Conservation (phyloP, 2,113 vertebrate species). For the Onychostruthus taczanowskii region DNA sequence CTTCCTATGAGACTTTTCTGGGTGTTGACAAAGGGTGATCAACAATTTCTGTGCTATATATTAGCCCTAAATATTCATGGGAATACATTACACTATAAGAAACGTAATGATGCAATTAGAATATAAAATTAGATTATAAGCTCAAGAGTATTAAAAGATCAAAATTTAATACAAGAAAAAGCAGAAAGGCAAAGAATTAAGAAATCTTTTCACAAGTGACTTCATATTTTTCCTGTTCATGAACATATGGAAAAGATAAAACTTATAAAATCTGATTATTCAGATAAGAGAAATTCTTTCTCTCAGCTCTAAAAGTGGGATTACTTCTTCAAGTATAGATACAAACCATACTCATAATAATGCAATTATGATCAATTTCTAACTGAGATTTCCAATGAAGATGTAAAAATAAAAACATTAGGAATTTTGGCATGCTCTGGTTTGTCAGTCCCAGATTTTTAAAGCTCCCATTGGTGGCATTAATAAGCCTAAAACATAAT, state of each 20-base stretch:
- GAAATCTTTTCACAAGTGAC: background rate
- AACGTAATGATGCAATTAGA: background rate
- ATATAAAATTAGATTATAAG: background rate
- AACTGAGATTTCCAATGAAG: background rate
- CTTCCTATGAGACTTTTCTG: background rate
- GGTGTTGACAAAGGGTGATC: background rate
- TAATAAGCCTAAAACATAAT: background rate
- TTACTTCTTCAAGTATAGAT: background rate
- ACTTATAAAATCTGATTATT: background rate
- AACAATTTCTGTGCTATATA: background rate
- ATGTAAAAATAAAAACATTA: background rate
- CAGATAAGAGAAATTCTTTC: background rate
- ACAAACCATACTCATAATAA: background rate
- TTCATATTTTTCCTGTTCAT: background rate
- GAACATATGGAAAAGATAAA: conserved; percentile 25
- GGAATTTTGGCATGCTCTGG: background rate
- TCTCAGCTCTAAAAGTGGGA: background rate
- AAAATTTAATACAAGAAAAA: background rate
- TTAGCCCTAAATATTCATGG: background rate
- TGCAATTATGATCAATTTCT: background rate
- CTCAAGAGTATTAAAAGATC: background rate
- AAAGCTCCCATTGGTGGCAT: background rate
- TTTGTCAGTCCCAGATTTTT: background rate
- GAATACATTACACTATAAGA: background rate
- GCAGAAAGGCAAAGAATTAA: conserved; percentile 2